These are phyloP conservation scores for Enteromius viviparus DNA, from an alignment of 2,797 vertebrate species.

Conservation along the genomic window DNA sequence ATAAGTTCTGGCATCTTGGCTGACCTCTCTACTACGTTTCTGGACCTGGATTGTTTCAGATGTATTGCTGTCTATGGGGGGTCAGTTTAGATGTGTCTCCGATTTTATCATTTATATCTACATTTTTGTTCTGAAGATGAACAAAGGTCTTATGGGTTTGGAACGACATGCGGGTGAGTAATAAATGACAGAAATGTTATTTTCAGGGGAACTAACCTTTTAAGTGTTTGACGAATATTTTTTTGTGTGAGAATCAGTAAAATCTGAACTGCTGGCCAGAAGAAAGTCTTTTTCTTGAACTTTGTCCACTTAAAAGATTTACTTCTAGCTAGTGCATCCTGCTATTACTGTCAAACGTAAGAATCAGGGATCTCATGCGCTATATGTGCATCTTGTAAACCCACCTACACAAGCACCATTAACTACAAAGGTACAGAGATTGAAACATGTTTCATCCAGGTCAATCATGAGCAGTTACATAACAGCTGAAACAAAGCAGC, in stretches of 20 bases:
- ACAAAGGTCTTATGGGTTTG: too few species aligned
- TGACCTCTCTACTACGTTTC: too few species aligned
- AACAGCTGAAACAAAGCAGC: slow-evolving; percentile 42
- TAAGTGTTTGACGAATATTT: too few species aligned
- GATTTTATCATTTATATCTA: too few species aligned
- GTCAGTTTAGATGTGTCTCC: too few species aligned
- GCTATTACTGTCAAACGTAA: neutral
- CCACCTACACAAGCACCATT: slow-evolving; percentile 5
- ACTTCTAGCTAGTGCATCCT: neutral
- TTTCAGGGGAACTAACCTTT: too few species aligned
- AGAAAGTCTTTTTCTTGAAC: neutral
- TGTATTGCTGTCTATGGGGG: too few species aligned
- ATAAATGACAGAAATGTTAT: too few species aligned
- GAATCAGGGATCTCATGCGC: neutral
- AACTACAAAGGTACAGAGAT: slow-evolving; percentile 25
- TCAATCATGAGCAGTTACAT: slow-evolving; percentile 42
- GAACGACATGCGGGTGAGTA: too few species aligned
- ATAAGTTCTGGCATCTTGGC: too few species aligned
- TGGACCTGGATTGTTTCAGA: too few species aligned
- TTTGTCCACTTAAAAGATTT: neutral
- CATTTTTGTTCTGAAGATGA: too few species aligned
- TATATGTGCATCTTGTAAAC: slow-evolving; percentile 4
- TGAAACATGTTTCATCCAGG: slow-evolving; percentile 34
- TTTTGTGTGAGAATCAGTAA: neutral
- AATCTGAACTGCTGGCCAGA: neutral